Evolutionary conservation across 2,113 vertebrate species (phyloP).

Genomic region (Trichechus manatus): DNA sequence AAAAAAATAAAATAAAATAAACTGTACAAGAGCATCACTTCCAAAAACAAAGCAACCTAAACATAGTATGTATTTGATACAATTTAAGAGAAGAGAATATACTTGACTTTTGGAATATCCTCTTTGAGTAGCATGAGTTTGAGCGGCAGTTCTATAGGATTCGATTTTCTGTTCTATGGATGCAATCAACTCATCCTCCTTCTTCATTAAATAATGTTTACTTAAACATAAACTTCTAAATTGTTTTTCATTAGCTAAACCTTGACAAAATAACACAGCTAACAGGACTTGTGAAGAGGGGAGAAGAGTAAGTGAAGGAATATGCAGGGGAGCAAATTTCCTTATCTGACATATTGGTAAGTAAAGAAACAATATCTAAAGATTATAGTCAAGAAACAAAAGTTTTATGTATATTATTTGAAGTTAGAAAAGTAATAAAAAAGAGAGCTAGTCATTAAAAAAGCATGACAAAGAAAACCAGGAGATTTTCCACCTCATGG

Average conservation of each 20-base stretch:
- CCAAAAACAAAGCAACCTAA: slow-evolving; percentile 39
- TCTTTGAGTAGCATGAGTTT: not conserved
- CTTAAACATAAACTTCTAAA: not conserved
- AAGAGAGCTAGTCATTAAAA: not conserved
- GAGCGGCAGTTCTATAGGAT: not conserved
- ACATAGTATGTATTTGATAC: not conserved
- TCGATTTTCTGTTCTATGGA: not conserved
- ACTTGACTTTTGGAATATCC: not conserved
- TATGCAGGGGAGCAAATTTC: too few species aligned
- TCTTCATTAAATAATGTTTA: not conserved
- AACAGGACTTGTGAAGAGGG: not conserved
- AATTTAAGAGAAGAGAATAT: not conserved
- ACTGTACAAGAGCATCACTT: not conserved
- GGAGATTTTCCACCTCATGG: not conserved
- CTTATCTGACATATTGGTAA: not conserved
- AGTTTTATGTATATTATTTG: not conserved
- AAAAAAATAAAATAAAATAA: too few species aligned
- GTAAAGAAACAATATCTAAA: not conserved
- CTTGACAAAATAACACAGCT: not conserved
- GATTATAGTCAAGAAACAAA: not conserved
- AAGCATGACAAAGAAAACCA: not conserved
- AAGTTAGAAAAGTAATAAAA: not conserved
- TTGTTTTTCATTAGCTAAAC: not conserved
- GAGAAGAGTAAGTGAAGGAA: not conserved
- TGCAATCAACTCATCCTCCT: not conserved